phyloP scores from a whole-genome alignment of 1,140 invertebrate species.

The Lepidurus packardi region DNA sequence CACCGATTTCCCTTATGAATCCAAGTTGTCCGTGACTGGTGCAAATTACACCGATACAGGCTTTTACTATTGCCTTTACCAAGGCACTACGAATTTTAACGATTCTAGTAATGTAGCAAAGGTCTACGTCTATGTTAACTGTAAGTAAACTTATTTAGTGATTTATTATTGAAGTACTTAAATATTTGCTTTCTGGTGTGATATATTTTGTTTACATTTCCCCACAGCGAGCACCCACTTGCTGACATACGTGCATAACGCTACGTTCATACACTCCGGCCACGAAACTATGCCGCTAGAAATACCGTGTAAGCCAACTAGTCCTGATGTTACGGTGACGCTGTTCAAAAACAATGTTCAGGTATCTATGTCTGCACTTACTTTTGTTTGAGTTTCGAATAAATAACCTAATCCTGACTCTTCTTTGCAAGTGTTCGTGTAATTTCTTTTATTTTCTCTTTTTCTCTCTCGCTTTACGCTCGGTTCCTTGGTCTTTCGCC shows the following conservation, averaged over 20 bases:
- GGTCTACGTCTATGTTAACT: slow-evolving; percentile 7
- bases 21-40: not conserved
- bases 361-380: not conserved
- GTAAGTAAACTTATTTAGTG: not conserved
- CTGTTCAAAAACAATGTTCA: not conserved
- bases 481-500: too few species aligned
- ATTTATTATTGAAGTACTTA: too few species aligned
- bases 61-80: not conserved
- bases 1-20: not conserved
- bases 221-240: not conserved
- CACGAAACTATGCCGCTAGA: not conserved
- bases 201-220: not conserved
- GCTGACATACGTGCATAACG: not conserved
- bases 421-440: too few species aligned
- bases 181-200: too few species aligned
- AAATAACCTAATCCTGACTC: too few species aligned
- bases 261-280: not conserved
- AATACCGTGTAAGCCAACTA: slow-evolving; percentile 29
- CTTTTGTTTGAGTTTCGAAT: too few species aligned
- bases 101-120: not conserved
- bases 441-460: too few species aligned
- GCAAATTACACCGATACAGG: not conserved
- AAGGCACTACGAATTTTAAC: not conserved
- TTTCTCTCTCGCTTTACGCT: too few species aligned
- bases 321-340: slow-evolving; percentile 23